Base-by-base conservation (phyloP, 2,797 vertebrate genomes). In the Neopelma chrysocephalum region DNA sequence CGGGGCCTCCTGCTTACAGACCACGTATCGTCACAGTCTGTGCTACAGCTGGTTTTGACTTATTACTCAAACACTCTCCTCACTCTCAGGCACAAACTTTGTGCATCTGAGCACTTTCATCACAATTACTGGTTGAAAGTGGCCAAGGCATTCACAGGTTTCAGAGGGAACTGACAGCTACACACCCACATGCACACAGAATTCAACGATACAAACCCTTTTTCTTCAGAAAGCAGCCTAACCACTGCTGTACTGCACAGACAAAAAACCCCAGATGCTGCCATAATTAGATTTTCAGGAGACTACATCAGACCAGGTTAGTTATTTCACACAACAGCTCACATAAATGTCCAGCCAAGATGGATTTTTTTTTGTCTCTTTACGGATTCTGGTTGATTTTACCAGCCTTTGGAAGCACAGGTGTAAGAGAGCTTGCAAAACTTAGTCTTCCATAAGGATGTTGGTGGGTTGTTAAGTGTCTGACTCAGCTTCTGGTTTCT, bases 141-240 rank as follows among this genome's bases (percentile, higher is more conserved):
- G 72, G 68, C 64, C 60, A 50, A 70, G 42, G 75, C 23, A 42
- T 66, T 84, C 82, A 48, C 18, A 66, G 48, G 78, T 77, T 80
- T 91, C 61, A 66, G 79, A 82, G 69, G 61, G 50, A 91, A 27
- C 53, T 61, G 58, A 42, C 40, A 84, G 87, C 65, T 72, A 56
- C 48, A 71, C 58, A 70, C 45, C 75, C 61, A 70, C 42, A 6
- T 1, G 14, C 13, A 29, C 16, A 26, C 56, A 82, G 40, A 85
- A 87, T 45, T 73, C 61, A 80, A 84, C 17, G 34, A 70, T 7
- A 71, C 26, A 82, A 64, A 87, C 14, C 21, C 11, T 45, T 92
- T 80, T 73, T 10, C 75, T 94, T 71, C 76, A 94, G 68, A 94
- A 93, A 95, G 45, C 42, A 86, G 65, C 68, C 88, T 77, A 89